Evolutionary conservation across 1,140 invertebrate genomes (phyloP).

Genomic region (Acromyrmex echinatior): DNA sequence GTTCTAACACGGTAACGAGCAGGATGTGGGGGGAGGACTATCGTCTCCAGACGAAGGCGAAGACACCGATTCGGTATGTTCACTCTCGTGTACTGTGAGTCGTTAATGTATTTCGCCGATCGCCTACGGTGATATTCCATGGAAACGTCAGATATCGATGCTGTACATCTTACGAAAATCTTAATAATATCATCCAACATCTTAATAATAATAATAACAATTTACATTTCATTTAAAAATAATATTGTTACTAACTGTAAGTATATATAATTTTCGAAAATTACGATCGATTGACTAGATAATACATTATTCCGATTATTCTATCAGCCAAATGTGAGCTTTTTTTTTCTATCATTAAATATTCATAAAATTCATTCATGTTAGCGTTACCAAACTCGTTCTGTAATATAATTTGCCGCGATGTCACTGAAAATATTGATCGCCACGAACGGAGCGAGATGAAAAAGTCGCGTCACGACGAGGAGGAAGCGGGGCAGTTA

Average conservation of each 20-base stretch:
- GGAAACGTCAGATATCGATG: constrained; percentile 31
- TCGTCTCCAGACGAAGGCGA: constrained; percentile 82
- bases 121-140: constrained; percentile 24
- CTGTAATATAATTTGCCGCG: constrained; percentile 37
- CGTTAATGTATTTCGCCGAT: constrained; percentile 61
- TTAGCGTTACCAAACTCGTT: neutral
- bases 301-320: neutral
- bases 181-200: neutral
- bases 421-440: constrained; percentile 70
- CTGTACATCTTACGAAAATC: neutral
- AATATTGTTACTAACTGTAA: neutral
- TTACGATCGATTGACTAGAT: neutral
- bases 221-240: neutral
- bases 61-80: constrained; percentile 76
- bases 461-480: constrained; percentile 66
- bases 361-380: neutral
- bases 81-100: constrained; percentile 67
- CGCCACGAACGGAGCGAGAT: constrained; percentile 53
- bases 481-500: constrained; percentile 52
- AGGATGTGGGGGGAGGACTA: constrained; percentile 77
- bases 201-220: neutral
- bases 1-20: constrained; percentile 64
- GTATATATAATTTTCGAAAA: neutral
- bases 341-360: neutral
- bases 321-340: neutral